Evolutionary conservation across 2,113 vertebrate genomes (phyloP), one percentile per base, ranked within the genome.

Genomic region (Apteryx owenii): DNA sequence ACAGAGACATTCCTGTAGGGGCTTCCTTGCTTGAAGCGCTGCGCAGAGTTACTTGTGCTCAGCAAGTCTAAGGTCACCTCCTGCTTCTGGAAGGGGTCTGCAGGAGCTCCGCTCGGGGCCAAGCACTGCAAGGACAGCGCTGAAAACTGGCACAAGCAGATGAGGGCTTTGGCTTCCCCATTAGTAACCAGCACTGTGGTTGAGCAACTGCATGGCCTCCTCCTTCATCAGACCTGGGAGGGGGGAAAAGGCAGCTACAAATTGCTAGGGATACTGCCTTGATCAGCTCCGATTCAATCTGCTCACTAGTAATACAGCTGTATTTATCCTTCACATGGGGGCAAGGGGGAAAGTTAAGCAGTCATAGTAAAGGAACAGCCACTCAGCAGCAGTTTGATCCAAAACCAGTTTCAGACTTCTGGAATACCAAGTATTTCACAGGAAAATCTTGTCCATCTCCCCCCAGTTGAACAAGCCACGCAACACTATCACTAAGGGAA

Each of bases 81-180:
- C 76, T 66, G 53, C 58, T 71, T 73, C 91, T 84, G 61, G 42
- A 81, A 72, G 36, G 69, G 92, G 36, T 22, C 13, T 4, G 4
- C 68, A 48, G 77, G 50, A 31, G 42, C 17, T 33, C 12, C n/a
- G 68, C 44, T 48, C 81, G 92, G 73, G 89, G n/a, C 12, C 42
- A 58, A 70, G 40, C 40, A 15, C 36, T 80, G 5, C 6, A 89
- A 66, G 85, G 91, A 58, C 94, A 95, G 50, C 3, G 36, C 70
- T 91, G 84, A 72, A 90, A 86, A 89, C 83, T 87, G 86, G 62
- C 79, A 48, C 5, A 90, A 95, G 73, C 83, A 95, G 93, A 87
- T 85, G 91, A 48, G 81, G 48, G n/a, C 78, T 96, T 76, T 79
- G 78, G 66, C 70, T 96, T 89, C 78, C 48, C 95, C 95, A 91